Evolutionary conservation across 2,797 vertebrate species (phyloP), one percentile per base, ranked within the genome.

Genomic region (Sternotherus odoratus): DNA sequence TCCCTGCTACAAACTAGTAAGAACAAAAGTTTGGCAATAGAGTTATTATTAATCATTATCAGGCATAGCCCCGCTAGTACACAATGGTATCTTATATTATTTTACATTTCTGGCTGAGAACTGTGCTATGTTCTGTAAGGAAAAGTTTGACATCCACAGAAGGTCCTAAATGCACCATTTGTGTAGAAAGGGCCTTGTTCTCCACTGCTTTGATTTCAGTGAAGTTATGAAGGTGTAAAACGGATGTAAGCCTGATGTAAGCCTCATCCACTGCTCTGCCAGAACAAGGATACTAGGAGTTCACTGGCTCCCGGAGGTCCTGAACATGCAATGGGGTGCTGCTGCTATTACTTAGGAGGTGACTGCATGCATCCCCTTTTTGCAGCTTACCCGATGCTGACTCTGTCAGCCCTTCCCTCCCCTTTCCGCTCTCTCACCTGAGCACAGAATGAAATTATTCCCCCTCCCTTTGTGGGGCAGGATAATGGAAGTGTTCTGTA

Each of bases 381-480:
- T 0, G 0, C 3, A 57, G 74, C 49, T 23, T 33, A 48, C 11
- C 26, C 5, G n/a, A 15, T 87, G 82, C 78, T 49, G 39, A 1
- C 6, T 3, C 10, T 33, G 21, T 48, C 60, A 83, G 30, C 1
- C 75, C 94, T 69, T 54, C 8, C 15, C 1, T n/a, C 91, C 17
- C 54, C 28, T 89, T 46, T 84, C 69, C 63, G 30, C 13, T 85
- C 51, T 19, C 30, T 63, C 30, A n/a, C 7, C 57, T 63, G 57
- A 63, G 30, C 57, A 63, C 23, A 51, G 12, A 33, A 12, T 3
- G 79, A 43, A 90, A 63, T 48, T 51, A 74, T 33, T 7, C 6
- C 19, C 19, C 19, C 3, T 50, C 66, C 74, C 30, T 57, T 63
- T 48, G 51, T 51, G 12, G 90, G 19, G 39, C 8, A 36, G 49